Evolutionary conservation across 2,797 vertebrate genomes (phyloP).

Genomic region (Rhinogobio ventralis): DNA sequence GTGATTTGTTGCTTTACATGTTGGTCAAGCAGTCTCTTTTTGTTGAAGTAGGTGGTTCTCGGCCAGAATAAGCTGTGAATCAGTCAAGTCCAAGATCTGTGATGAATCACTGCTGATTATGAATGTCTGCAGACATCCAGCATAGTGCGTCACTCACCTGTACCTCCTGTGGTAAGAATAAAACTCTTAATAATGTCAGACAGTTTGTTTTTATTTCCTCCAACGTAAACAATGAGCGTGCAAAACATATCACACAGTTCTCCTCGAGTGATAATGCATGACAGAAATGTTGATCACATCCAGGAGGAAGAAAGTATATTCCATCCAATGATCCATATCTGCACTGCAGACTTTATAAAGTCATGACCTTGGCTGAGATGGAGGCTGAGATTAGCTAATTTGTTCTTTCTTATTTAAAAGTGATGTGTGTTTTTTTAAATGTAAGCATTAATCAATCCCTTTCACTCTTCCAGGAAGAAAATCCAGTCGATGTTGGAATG

Average conservation of each 20-base stretch:
- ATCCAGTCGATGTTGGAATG: neutral
- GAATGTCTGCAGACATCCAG: conserved; percentile 5
- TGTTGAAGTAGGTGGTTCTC: conserved; percentile 6
- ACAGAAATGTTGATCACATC: conserved; percentile 68
- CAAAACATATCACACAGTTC: conserved; percentile 70
- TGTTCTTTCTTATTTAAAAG: conserved; percentile 53
- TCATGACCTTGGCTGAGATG: conserved; percentile 72
- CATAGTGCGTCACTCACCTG: conserved; percentile 36
- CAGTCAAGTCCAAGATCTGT: conserved; percentile 14
- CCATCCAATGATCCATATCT: conserved; percentile 72
- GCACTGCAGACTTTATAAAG: conserved; percentile 68
- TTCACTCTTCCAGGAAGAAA: neutral
- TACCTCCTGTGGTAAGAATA: conserved; percentile 24
- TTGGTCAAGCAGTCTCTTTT: neutral
- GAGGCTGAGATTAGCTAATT: conserved; percentile 67
- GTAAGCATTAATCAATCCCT: neutral
- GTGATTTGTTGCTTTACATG: neutral
- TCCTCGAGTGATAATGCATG: conserved; percentile 70
- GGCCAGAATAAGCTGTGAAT: neutral
- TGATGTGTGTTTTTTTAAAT: neutral
- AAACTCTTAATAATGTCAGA: conserved; percentile 22
- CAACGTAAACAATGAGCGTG: conserved; percentile 66
- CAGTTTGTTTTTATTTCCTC: conserved; percentile 59
- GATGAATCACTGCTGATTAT: conserved; percentile 23
- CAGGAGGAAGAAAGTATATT: conserved; percentile 65